Base-by-base conservation (phyloP, 1,140 invertebrate genomes). In the Lycorma delicatula region DNA sequence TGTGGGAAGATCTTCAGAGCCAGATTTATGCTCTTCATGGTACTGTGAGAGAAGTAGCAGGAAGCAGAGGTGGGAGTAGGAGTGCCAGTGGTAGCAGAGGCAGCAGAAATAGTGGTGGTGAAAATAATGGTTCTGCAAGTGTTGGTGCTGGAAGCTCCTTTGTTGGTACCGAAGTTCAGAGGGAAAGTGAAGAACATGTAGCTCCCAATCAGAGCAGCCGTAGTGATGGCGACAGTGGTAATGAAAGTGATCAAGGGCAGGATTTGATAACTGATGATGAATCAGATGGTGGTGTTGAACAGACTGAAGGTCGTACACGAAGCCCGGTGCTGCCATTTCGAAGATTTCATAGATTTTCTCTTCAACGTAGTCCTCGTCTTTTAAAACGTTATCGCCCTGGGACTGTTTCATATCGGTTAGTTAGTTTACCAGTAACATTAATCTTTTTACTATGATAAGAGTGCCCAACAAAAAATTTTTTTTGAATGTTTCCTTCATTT, bases 1-100 rank as follows among this genome's bases (percentile, higher is more conserved):
- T 84, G 75, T 80, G 83, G 73, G 77, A 80, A 54, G 79, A 81
- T 65, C 69, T 86, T 29, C 77, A 81, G 41, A 66, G 77, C 50
- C 78, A 82, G 52, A 78, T 85, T 54, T 65, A 77, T 31, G 70
- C 72, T 49, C 66, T 82, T 26, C 77, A 80, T 16, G 65, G 72
- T 61, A 67, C 74, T 67, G 67, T 77, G 60, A 25, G 72, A 60
- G 54, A 72, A 61, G 72, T 66, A 60, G 72, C 18, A 28, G 34
- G 34, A 9, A 18, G 25, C 6, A 38, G 48, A 20, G 25, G 23
- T 16, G 13, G 48, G 31, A 34, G 7, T n/a, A 34, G 44, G 7
- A 16, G 18, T 46, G 44, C 7, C 44, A 9, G 9, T 6, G 18
- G 41, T 11, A 22, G 41, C n/a, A 22, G 16, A 1, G 41, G 16